Percentiles rank a stretch among this genome's conserved stretches.
Conservation (phyloP, 2,888 invertebrate genomes). For the Trachelus troglodyta region DNA sequence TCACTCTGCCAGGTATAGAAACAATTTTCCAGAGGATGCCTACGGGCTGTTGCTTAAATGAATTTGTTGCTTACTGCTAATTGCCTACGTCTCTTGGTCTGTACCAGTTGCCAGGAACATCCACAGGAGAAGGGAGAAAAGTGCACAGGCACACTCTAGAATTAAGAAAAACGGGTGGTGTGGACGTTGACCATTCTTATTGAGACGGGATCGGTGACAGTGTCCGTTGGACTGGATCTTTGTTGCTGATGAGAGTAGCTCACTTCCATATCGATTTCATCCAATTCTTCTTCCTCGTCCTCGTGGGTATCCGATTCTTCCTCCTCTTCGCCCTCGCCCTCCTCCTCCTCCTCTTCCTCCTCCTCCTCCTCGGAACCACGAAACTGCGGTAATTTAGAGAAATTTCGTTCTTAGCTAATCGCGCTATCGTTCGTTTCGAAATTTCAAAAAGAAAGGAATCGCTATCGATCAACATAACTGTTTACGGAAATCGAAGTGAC, state of each 20-base stretch:
- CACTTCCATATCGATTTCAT: constrained; percentile 65
- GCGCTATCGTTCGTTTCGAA: neutral
- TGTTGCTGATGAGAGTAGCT: constrained; percentile 62
- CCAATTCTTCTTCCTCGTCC: constrained; percentile 63
- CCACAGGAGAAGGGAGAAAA: neutral
- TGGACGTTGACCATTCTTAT: constrained; percentile 58
- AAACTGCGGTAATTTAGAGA: constrained; percentile 33
- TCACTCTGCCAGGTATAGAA: neutral
- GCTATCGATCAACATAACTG: neutral
- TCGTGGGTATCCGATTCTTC: constrained; percentile 63
- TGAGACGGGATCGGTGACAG: constrained; percentile 58
- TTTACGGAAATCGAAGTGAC: neutral
- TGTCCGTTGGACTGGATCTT: constrained; percentile 60
- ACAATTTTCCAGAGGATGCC: neutral
- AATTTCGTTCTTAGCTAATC: neutral
- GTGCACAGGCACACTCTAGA: neutral
- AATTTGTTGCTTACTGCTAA: neutral
- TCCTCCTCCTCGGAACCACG: constrained; percentile 57
- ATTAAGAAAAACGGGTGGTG: constrained; percentile 47
- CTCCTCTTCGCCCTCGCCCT: constrained; percentile 62
- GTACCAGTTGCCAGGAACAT: neutral
- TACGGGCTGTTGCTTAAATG: neutral
- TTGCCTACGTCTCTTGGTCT: neutral
- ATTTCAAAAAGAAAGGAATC: neutral
- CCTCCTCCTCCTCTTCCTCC: constrained; percentile 62